These are phyloP conservation scores for Coracopsis vasa DNA, from an alignment of 2,113 vertebrate genomes.

Conservation along the genomic window DNA sequence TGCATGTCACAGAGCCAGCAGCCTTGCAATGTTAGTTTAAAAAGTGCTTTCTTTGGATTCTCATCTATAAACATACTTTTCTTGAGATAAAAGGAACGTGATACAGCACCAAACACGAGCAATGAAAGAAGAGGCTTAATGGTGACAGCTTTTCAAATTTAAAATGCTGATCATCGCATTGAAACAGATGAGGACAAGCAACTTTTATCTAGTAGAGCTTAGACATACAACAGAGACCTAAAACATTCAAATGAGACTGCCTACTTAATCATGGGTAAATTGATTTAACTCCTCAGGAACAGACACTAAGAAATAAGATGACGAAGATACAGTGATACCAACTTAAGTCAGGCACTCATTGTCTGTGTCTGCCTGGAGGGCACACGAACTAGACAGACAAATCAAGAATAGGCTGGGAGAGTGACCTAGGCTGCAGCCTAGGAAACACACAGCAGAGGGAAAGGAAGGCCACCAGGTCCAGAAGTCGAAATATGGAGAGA, in stretches of 20 bases:
- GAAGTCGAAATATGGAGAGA: fast-evolving
- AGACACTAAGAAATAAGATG: neutral
- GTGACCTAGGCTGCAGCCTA: neutral
- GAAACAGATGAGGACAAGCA: conserved; percentile 19
- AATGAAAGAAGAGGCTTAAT: neutral
- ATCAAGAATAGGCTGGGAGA: neutral
- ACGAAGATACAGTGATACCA: neutral
- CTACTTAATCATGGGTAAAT: neutral
- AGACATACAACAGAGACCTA: conserved; percentile 2
- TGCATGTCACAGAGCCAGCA: neutral
- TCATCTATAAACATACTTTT: neutral
- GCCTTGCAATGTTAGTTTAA: neutral
- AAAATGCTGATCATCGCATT: neutral
- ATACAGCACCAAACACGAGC: neutral
- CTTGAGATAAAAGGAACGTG: neutral
- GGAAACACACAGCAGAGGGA: neutral
- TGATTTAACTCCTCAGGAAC: neutral
- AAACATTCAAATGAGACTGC: neutral
- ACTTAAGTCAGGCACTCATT: neutral
- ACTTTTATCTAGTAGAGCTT: neutral
- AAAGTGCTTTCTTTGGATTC: neutral
- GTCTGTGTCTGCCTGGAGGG: neutral
- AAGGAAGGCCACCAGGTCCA: neutral
- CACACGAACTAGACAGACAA: neutral
- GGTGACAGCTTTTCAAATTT: neutral